Evolutionary conservation across 2,888 invertebrate genomes (phyloP).

Genomic region (Nesidiocoris tenuis): DNA sequence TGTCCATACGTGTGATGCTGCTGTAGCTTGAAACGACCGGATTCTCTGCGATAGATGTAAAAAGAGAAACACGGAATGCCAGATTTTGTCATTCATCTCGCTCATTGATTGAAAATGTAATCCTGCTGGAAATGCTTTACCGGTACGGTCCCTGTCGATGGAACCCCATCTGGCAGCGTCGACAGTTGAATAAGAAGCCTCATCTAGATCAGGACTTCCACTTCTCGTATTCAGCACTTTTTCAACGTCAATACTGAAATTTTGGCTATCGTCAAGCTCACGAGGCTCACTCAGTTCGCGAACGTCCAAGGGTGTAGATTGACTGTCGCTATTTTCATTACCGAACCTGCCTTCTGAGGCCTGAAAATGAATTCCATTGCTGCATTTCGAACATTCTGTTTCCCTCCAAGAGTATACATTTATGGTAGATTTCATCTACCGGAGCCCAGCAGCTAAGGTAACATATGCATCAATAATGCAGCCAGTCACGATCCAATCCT

Average conservation of each 20-base stretch:
- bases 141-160: background rate
- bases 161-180: background rate
- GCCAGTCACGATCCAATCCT: too few species aligned
- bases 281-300: background rate
- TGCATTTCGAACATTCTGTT: too few species aligned
- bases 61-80: background rate
- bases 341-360: background rate
- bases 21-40: background rate
- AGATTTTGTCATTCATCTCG: too few species aligned
- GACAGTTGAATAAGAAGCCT: background rate
- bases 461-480: too few species aligned
- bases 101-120: too few species aligned
- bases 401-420: too few species aligned
- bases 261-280: background rate
- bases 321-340: background rate
- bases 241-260: background rate
- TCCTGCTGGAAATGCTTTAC: too few species aligned
- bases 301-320: background rate
- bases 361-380: too few species aligned
- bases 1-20: slow-evolving; percentile 22
- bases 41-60: background rate
- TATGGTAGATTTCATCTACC: too few species aligned
- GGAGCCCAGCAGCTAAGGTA: too few species aligned
- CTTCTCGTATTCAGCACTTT: background rate
- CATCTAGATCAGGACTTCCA: background rate